Evolutionary conservation across 2,888 invertebrate species (phyloP).

Genomic region (Eupithecia subumbrata): DNA sequence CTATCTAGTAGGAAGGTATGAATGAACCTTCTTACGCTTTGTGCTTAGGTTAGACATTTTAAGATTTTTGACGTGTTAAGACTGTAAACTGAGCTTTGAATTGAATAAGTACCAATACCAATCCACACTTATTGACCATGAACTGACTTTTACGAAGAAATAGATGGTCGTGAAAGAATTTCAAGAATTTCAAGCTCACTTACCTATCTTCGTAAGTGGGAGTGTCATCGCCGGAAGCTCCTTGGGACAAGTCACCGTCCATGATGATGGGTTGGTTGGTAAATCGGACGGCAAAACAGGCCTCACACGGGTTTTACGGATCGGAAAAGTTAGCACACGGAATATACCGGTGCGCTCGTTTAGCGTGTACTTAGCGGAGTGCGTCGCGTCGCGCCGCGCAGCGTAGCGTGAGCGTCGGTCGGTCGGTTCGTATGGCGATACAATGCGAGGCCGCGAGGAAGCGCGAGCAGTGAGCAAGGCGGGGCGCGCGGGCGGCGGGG

Average conservation of each 20-base stretch:
- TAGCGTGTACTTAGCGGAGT: conserved; percentile 57
- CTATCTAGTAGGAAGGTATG: no score
- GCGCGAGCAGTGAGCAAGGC: conserved; percentile 21
- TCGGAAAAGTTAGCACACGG: conserved; percentile 58
- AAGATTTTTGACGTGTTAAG: not conserved
- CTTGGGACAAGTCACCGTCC: conserved; percentile 74
- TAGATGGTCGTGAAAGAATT: not conserved
- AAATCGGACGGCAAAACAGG: conserved; percentile 47
- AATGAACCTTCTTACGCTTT: no score
- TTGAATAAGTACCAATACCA: not conserved
- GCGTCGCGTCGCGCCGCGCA: conserved; percentile 34
- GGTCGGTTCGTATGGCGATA: conserved; percentile 44
- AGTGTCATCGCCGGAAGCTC: conserved; percentile 68
- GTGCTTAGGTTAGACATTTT: not conserved
- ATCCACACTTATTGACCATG: conserved; percentile 1
- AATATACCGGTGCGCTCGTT: conserved; percentile 61
- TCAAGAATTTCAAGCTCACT: conserved; percentile 44
- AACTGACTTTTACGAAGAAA: not conserved
- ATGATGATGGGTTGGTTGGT: conserved; percentile 51
- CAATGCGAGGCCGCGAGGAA: conserved; percentile 43
- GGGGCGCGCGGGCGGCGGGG: conserved; percentile 36
- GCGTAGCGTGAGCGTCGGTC: conserved; percentile 44
- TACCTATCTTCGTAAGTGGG: conserved; percentile 76
- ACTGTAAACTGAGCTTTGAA: conserved; percentile 4
- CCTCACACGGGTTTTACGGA: conserved; percentile 51